These are phyloP conservation scores for Solea solea DNA, from an alignment of 2,113 vertebrate species.

Conservation along the genomic window DNA sequence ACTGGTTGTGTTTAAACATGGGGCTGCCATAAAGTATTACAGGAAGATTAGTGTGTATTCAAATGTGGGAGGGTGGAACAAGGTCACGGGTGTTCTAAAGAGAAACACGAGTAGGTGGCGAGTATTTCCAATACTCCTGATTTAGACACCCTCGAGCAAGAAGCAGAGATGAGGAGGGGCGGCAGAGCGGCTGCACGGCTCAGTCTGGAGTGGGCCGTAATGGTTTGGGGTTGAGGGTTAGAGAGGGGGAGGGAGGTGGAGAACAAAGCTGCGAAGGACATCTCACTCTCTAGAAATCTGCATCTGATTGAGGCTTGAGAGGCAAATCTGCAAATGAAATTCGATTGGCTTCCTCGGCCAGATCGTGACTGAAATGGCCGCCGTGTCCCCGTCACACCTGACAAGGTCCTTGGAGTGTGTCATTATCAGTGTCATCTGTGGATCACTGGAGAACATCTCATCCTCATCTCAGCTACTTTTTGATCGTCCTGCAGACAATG, in stretches of 20 bases:
- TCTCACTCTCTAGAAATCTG: conserved; percentile 14
- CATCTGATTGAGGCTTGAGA: conserved; percentile 15
- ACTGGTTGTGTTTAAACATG: conserved; percentile 45
- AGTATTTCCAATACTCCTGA: conserved; percentile 59
- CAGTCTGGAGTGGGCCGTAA: conserved; percentile 52
- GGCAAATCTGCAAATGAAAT: conserved; percentile 21
- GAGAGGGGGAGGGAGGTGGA: conserved; percentile 20
- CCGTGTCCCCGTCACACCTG: conserved; percentile 35
- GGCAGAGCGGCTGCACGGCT: conserved; percentile 18
- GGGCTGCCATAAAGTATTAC: conserved; percentile 38
- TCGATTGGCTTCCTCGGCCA: conserved; percentile 4
- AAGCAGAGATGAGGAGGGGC: conserved; percentile 24
- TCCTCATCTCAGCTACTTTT: conserved; percentile 52
- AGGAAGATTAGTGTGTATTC: conserved; percentile 51
- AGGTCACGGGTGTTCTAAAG: conserved; percentile 60
- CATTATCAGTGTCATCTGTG: conserved; percentile 51
- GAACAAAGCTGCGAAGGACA: conserved; percentile 43
- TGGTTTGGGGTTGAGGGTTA: conserved; percentile 52
- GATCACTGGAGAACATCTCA: conserved; percentile 53
- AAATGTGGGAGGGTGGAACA: conserved; percentile 42
- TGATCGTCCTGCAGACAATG: conserved; percentile 64
- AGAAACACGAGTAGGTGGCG: conserved; percentile 57
- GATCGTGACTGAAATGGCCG: conserved; percentile 24
- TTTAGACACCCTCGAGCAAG: conserved; percentile 71
- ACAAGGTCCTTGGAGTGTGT: conserved; percentile 42